Evolutionary conservation across 2,113 vertebrate genomes (phyloP), one percentile per base, ranked within the genome.

Genomic region (Chaetodon trifascialis): DNA sequence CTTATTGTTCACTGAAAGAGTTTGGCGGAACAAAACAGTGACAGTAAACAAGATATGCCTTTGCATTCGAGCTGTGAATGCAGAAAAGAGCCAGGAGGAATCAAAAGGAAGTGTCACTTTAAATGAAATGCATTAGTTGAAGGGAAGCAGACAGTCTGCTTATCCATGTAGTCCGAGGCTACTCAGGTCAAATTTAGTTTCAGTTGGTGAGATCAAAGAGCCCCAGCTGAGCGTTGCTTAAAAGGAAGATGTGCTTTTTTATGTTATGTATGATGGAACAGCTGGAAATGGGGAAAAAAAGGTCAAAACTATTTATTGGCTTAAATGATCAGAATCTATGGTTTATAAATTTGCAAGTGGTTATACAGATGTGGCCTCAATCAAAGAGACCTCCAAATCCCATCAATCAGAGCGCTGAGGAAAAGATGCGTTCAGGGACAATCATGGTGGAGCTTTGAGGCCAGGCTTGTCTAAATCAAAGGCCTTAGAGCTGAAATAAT

Each of bases 401-500:
- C 95, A 95, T 97, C 97, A 96, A 89, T 93, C 73, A 93, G 90
- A 95, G 95, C 95, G 95, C 94, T 94, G 94, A 96, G 89, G 88
- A 92, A 95, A 91, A 88, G 92, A 89, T 94, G 91, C 92, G 91
- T 94, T 95, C 94, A 94, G 94, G 93, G 91, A 94, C 93, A 74
- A 88, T 87, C 82, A 93, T 94, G 91, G 93, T 93, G 92, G 92
- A 92, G 93, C 94, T 94, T 95, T 96, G 96, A 96, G 92, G 93
- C 92, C 92, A 92, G 94, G 89, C 93, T 95, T 95, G 86, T 83
- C 85, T 92, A 96, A 96, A 97, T 97, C 96, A 97, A 97, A 97
- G 96, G 91, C 87, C 91, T 82, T 74, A 90, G 77, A 90, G 82
- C 78, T 82, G 85, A 92, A 93, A 88, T 58, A 34, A 49, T 91